Base-by-base conservation (phyloP, 1,140 invertebrate species). In the Drosophila prosaltans region DNA sequence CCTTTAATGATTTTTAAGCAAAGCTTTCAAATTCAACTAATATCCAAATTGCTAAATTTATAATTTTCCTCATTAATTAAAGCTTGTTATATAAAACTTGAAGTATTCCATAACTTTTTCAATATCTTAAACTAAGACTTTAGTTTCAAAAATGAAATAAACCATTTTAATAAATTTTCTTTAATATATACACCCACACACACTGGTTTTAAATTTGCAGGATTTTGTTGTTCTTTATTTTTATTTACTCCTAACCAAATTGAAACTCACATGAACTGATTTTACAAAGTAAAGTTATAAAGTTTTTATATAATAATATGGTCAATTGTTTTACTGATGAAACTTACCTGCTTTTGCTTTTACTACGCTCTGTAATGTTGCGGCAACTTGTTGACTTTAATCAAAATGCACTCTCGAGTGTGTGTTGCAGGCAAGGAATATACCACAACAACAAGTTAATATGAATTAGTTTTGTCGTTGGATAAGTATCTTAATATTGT, bases 311-410 rank as follows among this genome's bases (percentile, higher is more conserved):
- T 16, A 48, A 36, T 24, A 48, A 24, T 21, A 48, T 48, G 16
- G 6, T 21, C 16, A 16, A 48, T 8, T 48, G 45, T 58, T 26
- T 55, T 36, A 0, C 28, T 30, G 28, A 54, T 69, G 36, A 67
- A 67, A 82, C 83, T 88, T 63, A 88, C 83, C 83, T 89, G 80
- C 57, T 83, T 64, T 51, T 51, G 45, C 21, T 51, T 51, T 51
- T 51, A 51, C 21, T 10, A 24, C 21, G 24, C 58, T 69, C 39
- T 69, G 69, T 68, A 67, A 69, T 66, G 72, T 78, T 73, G 80
- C 84, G 65, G 77, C 83, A 88, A 89, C 83, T 88, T 88, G 83
- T 88, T 88, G 83, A 88, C 83, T 88, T 88, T 88, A 88, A 88
- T 88, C 69, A 89, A 82, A 88, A 72, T 80, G 73, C 78, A 86